Evolutionary conservation across 2,888 invertebrate species (phyloP), one percentile per base, ranked within the genome.

Genomic region (Dolichopus griseipennis): DNA sequence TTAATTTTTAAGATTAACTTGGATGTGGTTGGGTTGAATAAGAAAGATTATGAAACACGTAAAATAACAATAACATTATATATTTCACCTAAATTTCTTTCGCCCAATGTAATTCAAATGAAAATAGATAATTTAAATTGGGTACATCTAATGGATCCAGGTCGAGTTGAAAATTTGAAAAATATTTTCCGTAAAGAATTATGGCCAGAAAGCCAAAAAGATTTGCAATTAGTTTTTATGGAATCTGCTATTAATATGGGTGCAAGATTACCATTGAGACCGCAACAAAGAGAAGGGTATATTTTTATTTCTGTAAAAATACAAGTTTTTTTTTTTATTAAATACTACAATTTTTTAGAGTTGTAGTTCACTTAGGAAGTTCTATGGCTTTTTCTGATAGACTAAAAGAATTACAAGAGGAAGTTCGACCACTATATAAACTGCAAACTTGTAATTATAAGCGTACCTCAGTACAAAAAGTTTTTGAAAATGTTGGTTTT

Each of bases 81-180:
- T 67, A 85, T 93, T 18, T 82, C 84, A 4, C 85, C 87, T 20
- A 91, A 90, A 75, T 86, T 85, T 72, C 85, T 88, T 71, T 88
- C 91, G 0, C 86, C 85, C 64, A 88, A 90, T 76, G 89, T 93
- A 75, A 89, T 94, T 7, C 90, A 93, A 77, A 83, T 95, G 75
- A 95, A 95, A 82, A 92, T 95, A 65, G 91, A 93, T 78, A 95
- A 95, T 80, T 82, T 94, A 33, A 93, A 95, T 76, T 91, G 94
- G 67, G 92, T 93, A 72, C 93, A 95, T 76, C 84, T 95, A 76
- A 89, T 95, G 77, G 90, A 92, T 79, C 85, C 86, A 20, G 86
- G 81, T 72, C 84, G 90, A 69, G 89, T 92, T 82, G 88, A 89
- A 52, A 86, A 87, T 43, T 81, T 95, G 6, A 86, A 91, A 72